Evolutionary conservation across 2,797 vertebrate genomes (phyloP).

Genomic region (Streptopelia turtur): DNA sequence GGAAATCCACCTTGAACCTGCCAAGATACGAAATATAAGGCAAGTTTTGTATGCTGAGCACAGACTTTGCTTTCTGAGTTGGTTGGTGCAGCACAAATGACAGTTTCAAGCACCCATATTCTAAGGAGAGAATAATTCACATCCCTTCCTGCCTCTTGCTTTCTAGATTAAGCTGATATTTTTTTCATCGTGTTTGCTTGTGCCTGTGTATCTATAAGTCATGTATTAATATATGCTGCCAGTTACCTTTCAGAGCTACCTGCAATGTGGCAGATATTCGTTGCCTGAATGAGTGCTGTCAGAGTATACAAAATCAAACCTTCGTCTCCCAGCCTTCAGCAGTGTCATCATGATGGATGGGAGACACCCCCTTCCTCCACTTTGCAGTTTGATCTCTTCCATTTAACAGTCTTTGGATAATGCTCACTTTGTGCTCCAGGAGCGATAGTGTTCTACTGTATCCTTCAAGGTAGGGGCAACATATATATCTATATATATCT

Average conservation of each 20-base stretch:
- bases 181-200: neutral
- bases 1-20: neutral
- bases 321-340: neutral
- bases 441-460: neutral
- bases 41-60: neutral
- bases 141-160: neutral
- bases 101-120: neutral
- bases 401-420: slow-evolving; percentile 7
- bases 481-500: too few species aligned
- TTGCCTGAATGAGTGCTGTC: neutral
- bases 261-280: neutral
- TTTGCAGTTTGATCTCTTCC: neutral
- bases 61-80: neutral
- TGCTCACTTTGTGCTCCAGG: neutral
- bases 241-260: neutral
- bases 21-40: neutral
- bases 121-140: neutral
- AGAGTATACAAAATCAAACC: neutral
- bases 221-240: neutral
- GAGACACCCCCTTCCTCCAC: neutral
- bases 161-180: neutral
- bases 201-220: neutral
- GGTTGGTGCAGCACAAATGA: neutral
- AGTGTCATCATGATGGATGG: neutral
- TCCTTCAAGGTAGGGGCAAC: neutral